phyloP scores from a whole-genome alignment of 2,797 vertebrate genomes.

The Arnoldichthys spilopterus region DNA sequence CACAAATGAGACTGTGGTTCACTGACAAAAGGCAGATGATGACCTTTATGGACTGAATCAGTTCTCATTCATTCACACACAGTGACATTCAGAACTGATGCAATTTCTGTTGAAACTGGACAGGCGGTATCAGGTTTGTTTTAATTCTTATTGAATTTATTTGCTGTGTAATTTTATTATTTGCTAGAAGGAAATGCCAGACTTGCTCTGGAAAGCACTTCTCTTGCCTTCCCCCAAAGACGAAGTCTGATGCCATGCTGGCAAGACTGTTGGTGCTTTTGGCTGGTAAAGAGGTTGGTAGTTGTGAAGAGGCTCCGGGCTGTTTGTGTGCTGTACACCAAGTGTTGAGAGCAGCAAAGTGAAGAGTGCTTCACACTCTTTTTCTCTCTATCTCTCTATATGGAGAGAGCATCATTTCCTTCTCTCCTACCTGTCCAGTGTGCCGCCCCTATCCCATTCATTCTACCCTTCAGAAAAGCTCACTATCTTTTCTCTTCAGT shows the following conservation, averaged over 20 bases:
- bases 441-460: conserved; percentile 10
- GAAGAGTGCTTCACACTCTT: neutral
- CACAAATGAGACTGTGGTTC: neutral
- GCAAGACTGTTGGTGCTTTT: conserved; percentile 15
- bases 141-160: neutral
- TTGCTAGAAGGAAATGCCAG: neutral
- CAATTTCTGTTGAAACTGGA: neutral
- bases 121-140: neutral
- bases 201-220: neutral
- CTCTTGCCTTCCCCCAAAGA: neutral
- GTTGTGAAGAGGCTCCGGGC: conserved; percentile 35
- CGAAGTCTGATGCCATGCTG: conserved; percentile 7
- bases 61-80: neutral
- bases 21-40: neutral
- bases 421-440: conserved; percentile 23
- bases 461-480: neutral
- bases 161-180: neutral
- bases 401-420: conserved; percentile 21
- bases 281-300: conserved; percentile 17
- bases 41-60: neutral
- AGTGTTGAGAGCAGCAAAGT: neutral
- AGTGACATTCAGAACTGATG: neutral
- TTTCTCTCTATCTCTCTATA: neutral
- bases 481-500: neutral
- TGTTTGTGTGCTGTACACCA: conserved; percentile 9